Evolutionary conservation across 2,797 vertebrate genomes (phyloP).

Genomic region (Crax fasciolata): DNA sequence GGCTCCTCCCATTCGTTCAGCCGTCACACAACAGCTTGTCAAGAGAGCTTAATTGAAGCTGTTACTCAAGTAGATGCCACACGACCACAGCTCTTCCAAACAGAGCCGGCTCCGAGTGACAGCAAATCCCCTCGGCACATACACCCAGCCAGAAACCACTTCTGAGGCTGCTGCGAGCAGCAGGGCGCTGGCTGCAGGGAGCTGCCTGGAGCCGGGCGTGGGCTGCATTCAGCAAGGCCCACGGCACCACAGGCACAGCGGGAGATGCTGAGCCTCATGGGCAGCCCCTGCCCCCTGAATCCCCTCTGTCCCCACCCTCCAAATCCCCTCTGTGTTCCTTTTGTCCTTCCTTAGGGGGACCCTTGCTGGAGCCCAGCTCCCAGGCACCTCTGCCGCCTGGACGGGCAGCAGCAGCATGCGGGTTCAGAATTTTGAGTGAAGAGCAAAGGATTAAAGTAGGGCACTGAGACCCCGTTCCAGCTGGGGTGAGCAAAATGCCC

Average conservation of each 20-base stretch:
- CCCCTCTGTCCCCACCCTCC: not conserved
- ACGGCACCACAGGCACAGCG: not conserved
- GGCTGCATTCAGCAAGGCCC: not conserved
- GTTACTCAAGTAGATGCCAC: conserved; percentile 74
- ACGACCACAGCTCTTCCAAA: conserved; percentile 72
- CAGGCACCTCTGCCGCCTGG: not conserved
- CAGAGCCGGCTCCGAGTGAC: not conserved
- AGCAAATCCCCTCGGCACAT: conserved; percentile 65
- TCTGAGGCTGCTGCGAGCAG: conserved; percentile 65
- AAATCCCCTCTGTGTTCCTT: not conserved
- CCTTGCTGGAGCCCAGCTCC: not conserved
- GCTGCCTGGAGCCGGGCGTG: conserved; percentile 24
- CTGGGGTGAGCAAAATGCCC: not conserved
- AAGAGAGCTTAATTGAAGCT: conserved; percentile 66
- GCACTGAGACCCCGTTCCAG: fast-evolving
- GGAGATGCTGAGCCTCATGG: not conserved
- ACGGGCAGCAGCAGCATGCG: fast-evolving
- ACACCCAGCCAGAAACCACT: conserved; percentile 73
- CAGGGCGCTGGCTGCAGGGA: conserved; percentile 38
- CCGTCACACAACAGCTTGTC: conserved; percentile 75
- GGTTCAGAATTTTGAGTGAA: not conserved
- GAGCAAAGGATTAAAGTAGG: conserved; percentile 1
- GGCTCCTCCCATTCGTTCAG: conserved; percentile 60
- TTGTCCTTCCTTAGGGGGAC: no score
- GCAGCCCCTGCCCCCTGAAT: not conserved